Conservation (phyloP, 1,140 invertebrate genomes). For the Euborellia annulipes region DNA sequence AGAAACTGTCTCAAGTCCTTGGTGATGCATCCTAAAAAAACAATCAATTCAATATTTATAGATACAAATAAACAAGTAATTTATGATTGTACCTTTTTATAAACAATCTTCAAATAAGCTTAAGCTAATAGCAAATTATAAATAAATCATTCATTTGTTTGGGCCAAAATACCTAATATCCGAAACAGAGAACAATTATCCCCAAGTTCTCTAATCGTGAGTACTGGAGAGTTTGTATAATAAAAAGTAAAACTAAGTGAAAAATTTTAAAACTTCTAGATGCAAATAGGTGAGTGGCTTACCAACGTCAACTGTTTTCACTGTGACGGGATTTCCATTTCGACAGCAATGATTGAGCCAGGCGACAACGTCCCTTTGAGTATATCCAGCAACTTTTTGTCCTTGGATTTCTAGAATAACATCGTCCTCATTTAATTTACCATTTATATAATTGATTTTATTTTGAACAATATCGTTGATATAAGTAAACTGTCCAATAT, state of each 20-base stretch:
- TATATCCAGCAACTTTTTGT: constrained; percentile 45
- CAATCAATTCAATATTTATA: too few species aligned
- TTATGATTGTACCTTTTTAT: too few species aligned
- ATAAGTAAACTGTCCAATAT: constrained; percentile 40
- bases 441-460: constrained; percentile 28
- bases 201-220: too few species aligned
- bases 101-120: too few species aligned
- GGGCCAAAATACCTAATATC: too few species aligned
- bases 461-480: constrained; percentile 25
- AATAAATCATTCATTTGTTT: too few species aligned
- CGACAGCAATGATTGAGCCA: constrained; percentile 41
- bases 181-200: too few species aligned
- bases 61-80: too few species aligned
- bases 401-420: constrained; percentile 45
- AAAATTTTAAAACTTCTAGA: too few species aligned
- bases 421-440: constrained; percentile 29
- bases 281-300: constrained; percentile 18
- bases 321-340: constrained; percentile 35
- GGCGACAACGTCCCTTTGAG: constrained; percentile 37
- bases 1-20: constrained; percentile 43
- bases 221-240: too few species aligned
- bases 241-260: too few species aligned
- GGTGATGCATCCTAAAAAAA: constrained; percentile 29
- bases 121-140: too few species aligned
- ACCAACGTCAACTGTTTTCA: constrained; percentile 39